These are phyloP conservation scores for Tetragnatha montana DNA, from an alignment of 2,888 invertebrate species.

Conservation along the genomic window DNA sequence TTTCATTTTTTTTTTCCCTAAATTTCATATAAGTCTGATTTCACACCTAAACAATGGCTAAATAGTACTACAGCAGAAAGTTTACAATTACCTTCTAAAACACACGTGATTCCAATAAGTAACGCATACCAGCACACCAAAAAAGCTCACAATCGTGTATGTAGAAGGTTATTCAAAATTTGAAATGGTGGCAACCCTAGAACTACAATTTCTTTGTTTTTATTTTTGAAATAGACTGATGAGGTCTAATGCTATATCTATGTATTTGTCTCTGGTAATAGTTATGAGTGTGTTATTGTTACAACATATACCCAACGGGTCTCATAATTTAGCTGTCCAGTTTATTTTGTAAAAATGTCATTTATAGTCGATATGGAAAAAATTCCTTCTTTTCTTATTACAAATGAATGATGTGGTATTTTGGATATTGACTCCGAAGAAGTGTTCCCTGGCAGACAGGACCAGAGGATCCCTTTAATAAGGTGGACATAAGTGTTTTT, in stretches of 20 bases:
- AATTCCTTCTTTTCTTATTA: background rate
- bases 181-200: conserved; percentile 58
- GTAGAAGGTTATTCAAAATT: background rate
- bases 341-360: conserved; percentile 37
- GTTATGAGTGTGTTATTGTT: conserved; percentile 54
- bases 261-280: conserved; percentile 57
- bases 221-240: conserved; percentile 22
- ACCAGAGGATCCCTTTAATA: background rate
- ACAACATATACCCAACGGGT: conserved; percentile 21
- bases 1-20: no score
- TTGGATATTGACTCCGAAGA: background rate
- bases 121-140: no score
- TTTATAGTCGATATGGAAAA: conserved; percentile 28
- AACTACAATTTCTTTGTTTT: conserved; percentile 41
- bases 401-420: background rate
- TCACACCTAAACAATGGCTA: no score
- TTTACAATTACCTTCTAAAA: no score
- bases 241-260: conserved; percentile 49
- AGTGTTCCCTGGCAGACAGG: background rate
- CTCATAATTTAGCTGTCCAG: conserved; percentile 37
- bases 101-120: no score
- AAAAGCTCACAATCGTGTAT: no score
- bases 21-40: no score
- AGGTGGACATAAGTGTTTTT: background rate
- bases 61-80: no score